Evolutionary conservation across 2,113 vertebrate genomes (phyloP).

Genomic region (Neopipo cinnamomea): DNA sequence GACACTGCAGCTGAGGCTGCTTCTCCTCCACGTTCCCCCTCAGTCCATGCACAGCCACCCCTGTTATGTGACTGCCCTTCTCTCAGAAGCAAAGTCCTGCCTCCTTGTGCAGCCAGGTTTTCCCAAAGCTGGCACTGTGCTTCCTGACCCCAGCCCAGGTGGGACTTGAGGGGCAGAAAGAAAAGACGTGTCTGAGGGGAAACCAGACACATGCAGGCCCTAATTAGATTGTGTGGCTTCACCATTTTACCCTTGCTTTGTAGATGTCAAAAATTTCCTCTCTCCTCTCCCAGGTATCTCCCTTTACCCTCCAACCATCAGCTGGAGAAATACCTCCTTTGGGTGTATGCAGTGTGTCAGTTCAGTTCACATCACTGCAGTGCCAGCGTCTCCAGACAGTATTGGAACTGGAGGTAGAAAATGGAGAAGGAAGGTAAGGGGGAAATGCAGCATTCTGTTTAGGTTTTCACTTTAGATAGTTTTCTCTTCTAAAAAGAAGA

Average conservation of each 20-base stretch:
- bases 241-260: not conserved
- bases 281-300: constrained; percentile 61
- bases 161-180: not conserved
- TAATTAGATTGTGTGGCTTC: not conserved
- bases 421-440: constrained; percentile 83
- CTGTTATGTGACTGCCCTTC: not conserved
- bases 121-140: not conserved
- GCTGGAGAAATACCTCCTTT: constrained; percentile 78
- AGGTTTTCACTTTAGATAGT: not conserved
- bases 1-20: not conserved
- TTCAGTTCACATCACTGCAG: constrained; percentile 74
- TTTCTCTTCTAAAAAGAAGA: not conserved
- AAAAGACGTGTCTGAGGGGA: not conserved
- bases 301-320: constrained; percentile 78
- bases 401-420: constrained; percentile 82
- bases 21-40: not conserved
- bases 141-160: not conserved
- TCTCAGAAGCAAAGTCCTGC: not conserved
- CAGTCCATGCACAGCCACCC: not conserved
- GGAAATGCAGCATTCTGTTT: not conserved
- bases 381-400: constrained; percentile 80
- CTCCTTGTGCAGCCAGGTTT: not conserved
- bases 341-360: constrained; percentile 67
- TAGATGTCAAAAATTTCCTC: not conserved
- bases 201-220: not conserved